phyloP scores from a whole-genome alignment of 2,888 invertebrate genomes.

The Scaptomyza cyrtandrae region DNA sequence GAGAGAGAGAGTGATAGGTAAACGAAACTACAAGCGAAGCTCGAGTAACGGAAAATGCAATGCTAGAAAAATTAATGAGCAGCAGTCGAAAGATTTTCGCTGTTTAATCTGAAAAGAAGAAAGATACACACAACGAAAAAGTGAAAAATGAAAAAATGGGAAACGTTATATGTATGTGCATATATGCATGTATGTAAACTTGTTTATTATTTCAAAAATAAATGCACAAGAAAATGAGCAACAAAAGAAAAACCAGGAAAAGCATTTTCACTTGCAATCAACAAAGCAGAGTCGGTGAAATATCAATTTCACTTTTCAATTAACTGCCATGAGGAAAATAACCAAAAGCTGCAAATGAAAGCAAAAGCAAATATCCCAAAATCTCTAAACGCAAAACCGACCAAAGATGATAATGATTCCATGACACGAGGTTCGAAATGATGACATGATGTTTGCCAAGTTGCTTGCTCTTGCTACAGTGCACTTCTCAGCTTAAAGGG shows the following conservation, averaged over 20 bases:
- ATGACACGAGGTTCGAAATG: slow-evolving; percentile 28
- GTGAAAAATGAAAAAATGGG: neutral
- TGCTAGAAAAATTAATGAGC: slow-evolving; percentile 34
- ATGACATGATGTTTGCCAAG: slow-evolving; percentile 28
- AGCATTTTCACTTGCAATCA: slow-evolving; percentile 46
- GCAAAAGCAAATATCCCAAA: slow-evolving; percentile 11
- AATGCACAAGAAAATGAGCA: slow-evolving; percentile 41
- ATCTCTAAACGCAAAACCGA: neutral
- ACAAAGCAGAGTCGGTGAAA: slow-evolving; percentile 34
- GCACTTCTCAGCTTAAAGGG: slow-evolving; percentile 11
- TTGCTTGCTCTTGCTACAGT: slow-evolving; percentile 16
- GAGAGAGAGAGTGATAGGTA: neutral
- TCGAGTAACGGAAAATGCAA: slow-evolving; percentile 26
- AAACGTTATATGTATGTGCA: neutral
- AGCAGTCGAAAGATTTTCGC: slow-evolving; percentile 33
- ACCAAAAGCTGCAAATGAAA: slow-evolving; percentile 16
- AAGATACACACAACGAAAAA: slow-evolving; percentile 1
- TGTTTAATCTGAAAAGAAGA: slow-evolving; percentile 15
- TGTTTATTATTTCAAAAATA: slow-evolving; percentile 59
- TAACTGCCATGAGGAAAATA: slow-evolving; percentile 43
- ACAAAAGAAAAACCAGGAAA: slow-evolving; percentile 26
- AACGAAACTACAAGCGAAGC: slow-evolving; percentile 13
- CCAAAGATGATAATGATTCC: slow-evolving; percentile 28
- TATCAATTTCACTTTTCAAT: slow-evolving; percentile 77
- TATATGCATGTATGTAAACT: slow-evolving; percentile 1